Evolutionary conservation across 2,797 vertebrate genomes (phyloP).

Genomic region (Schizopygopsis pylzovi): DNA sequence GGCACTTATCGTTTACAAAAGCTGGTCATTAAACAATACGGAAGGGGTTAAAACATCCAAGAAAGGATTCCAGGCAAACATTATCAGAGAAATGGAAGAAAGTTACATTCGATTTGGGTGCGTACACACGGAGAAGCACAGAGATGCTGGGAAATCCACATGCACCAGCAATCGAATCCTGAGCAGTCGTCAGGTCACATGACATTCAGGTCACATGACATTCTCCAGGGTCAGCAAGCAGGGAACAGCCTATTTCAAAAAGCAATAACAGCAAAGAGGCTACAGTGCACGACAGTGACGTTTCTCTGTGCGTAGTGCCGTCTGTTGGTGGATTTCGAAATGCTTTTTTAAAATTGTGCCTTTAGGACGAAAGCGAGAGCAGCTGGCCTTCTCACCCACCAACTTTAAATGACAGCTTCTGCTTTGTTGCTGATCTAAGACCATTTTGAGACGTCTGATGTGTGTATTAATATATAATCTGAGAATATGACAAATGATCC

Average conservation of each 20-base stretch:
- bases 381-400: background rate
- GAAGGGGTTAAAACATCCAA: constrained; percentile 25
- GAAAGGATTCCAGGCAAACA: constrained; percentile 31
- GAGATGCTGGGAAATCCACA: constrained; percentile 40
- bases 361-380: constrained; percentile 12
- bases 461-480: constrained; percentile 10
- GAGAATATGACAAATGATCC: constrained; percentile 1
- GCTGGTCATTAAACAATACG: constrained; percentile 37
- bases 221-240: constrained; percentile 32
- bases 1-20: constrained; percentile 43
- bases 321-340: constrained; percentile 62
- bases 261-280: constrained; percentile 17
- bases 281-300: constrained; percentile 21
- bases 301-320: constrained; percentile 35
- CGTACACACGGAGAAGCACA: constrained; percentile 24
- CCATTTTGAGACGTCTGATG: background rate
- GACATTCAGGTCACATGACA: background rate
- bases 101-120: constrained; percentile 34
- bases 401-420: background rate
- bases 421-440: constrained; percentile 56
- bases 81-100: constrained; percentile 30
- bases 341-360: constrained; percentile 50
- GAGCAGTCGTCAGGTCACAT: constrained; percentile 33
- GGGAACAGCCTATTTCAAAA: constrained; percentile 24
- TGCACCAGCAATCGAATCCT: constrained; percentile 50